phyloP scores from a whole-genome alignment of 1,140 invertebrate genomes.

The Pissodes strobi region DNA sequence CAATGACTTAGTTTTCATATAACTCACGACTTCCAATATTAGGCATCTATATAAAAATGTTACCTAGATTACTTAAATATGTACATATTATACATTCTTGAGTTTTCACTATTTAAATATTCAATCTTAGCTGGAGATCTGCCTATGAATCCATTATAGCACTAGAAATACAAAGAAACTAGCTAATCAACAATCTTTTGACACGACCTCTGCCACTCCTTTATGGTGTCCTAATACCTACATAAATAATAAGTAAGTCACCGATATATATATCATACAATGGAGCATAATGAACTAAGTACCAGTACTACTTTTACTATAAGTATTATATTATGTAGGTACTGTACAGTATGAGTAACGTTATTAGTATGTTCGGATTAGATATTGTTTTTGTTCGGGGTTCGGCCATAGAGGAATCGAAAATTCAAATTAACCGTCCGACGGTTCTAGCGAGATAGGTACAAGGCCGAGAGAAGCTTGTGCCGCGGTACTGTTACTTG shows the following conservation, averaged over 20 bases:
- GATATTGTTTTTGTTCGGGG: constrained; percentile 8
- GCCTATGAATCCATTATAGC: too few species aligned
- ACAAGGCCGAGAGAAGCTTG: constrained; percentile 4
- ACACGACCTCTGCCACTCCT: neutral
- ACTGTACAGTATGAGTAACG: neutral
- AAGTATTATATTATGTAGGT: neutral
- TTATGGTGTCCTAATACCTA: constrained; percentile 2
- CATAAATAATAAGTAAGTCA: constrained; percentile 10
- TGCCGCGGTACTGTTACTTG: constrained; percentile 9
- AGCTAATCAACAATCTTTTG: neutral
- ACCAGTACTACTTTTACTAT: neutral
- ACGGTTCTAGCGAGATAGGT: constrained; percentile 7
- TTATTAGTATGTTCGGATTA: neutral
- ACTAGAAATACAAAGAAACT: neutral
- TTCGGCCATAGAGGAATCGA: neutral
- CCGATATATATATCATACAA: neutral
- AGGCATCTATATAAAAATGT: too few species aligned
- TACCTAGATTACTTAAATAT: too few species aligned
- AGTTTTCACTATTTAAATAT: too few species aligned
- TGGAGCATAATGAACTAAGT: neutral
- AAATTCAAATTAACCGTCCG: constrained; percentile 15
- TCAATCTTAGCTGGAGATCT: too few species aligned
- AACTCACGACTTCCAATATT: too few species aligned
- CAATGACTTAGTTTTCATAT: too few species aligned
- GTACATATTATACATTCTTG: too few species aligned